Percentiles rank a stretch among this genome's conserved stretches.
These are phyloP conservation scores for Melipona quadrifasciata DNA, from an alignment of 1,140 invertebrate genomes.

Conservation along the genomic window DNA sequence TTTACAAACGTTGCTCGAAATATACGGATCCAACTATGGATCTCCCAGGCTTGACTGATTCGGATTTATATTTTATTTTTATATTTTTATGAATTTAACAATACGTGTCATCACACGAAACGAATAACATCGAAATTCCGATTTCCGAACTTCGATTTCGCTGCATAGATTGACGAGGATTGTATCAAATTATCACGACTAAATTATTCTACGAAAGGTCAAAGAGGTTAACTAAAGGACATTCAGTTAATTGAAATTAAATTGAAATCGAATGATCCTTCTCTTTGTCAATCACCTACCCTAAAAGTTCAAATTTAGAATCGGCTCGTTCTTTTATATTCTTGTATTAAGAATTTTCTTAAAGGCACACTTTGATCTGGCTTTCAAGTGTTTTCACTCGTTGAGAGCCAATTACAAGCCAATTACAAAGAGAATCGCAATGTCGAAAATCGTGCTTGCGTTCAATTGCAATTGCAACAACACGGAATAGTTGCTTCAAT, in stretches of 20 bases:
- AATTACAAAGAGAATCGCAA: background rate
- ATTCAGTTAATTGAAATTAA: background rate
- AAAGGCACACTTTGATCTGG: background rate
- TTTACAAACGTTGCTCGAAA: background rate
- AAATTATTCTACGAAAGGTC: background rate
- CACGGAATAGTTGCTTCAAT: background rate
- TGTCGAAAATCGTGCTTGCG: background rate
- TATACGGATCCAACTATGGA: background rate
- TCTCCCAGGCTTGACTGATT: background rate
- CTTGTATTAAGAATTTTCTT: background rate
- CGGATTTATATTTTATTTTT: too few species aligned
- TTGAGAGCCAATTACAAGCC: too few species aligned
- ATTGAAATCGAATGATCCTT: background rate
- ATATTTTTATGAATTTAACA: too few species aligned
- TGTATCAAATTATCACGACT: background rate
- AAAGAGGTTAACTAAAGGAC: background rate
- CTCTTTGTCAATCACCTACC: too few species aligned
- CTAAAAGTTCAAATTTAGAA: background rate
- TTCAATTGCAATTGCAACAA: conserved; percentile 33
- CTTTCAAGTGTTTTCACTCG: background rate
- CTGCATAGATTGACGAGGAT: too few species aligned
- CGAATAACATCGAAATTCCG: too few species aligned
- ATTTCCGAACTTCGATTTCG: too few species aligned
- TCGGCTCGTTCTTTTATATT: background rate
- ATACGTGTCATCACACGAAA: too few species aligned